Evolutionary conservation across 2,113 vertebrate genomes (phyloP).

Genomic region (Tetrax tetrax): DNA sequence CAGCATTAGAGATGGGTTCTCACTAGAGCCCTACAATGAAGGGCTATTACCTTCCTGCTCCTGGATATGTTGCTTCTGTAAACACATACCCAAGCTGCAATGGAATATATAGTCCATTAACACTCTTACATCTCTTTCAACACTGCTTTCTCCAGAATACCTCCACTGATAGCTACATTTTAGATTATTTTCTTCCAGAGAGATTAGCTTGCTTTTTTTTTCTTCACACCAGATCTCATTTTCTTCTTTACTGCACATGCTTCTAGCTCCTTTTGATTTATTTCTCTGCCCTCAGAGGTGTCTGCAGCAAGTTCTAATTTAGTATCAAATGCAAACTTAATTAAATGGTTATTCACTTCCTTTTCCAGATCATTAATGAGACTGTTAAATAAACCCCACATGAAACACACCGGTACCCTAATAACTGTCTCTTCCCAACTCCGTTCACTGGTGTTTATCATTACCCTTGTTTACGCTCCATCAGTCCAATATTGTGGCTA

Average conservation of each 20-base stretch:
- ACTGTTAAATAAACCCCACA: slow-evolving; percentile 52
- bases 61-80: slow-evolving; percentile 43
- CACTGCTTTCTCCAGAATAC: slow-evolving; percentile 23
- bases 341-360: slow-evolving; percentile 59
- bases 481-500: slow-evolving; percentile 46
- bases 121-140: slow-evolving; percentile 38
- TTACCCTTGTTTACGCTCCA: slow-evolving; percentile 41
- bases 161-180: slow-evolving; percentile 1
- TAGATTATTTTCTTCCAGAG: slow-evolving; percentile 35
- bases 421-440: slow-evolving; percentile 39
- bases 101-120: slow-evolving; percentile 56
- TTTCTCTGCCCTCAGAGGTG: slow-evolving; percentile 24
- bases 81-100: slow-evolving; percentile 29
- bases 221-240: slow-evolving; percentile 29
- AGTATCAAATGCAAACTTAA: slow-evolving; percentile 62
- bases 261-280: slow-evolving; percentile 61
- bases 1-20: slow-evolving; percentile 46
- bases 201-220: slow-evolving; percentile 22
- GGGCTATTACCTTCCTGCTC: slow-evolving; percentile 41
- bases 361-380: slow-evolving; percentile 63
- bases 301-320: slow-evolving; percentile 61
- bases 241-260: slow-evolving; percentile 23
- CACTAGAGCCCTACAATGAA: slow-evolving; percentile 6
- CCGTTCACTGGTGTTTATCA: slow-evolving; percentile 20
- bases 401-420: slow-evolving; percentile 34